These are phyloP conservation scores for Euschistus heros DNA, from an alignment of 1,140 invertebrate genomes.

Conservation along the genomic window DNA sequence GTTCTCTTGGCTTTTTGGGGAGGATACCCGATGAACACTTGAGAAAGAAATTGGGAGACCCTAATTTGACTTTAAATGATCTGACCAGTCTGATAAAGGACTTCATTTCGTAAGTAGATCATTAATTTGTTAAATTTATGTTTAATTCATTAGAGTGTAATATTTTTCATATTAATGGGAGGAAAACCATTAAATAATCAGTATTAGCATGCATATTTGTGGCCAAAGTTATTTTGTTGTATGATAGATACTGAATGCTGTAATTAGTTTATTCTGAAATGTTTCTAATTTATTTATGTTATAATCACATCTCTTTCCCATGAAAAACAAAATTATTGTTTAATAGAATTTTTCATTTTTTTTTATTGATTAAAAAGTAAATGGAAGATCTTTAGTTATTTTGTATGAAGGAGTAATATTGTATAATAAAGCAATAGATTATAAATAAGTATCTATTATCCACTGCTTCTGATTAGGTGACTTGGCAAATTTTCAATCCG, in stretches of 20 bases:
- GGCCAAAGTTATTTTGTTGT: not conserved
- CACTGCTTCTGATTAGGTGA: too few species aligned
- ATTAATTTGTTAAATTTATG: not conserved
- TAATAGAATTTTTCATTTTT: too few species aligned
- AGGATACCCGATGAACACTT: constrained; percentile 43
- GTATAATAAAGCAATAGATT: too few species aligned
- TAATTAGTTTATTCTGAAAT: not conserved
- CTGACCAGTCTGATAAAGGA: constrained; percentile 49
- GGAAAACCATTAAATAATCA: not conserved
- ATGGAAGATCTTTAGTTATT: too few species aligned
- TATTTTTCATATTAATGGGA: not conserved
- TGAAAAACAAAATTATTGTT: too few species aligned
- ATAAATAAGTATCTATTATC: too few species aligned
- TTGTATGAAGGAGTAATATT: too few species aligned
- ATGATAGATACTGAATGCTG: not conserved
- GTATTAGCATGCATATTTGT: not conserved
- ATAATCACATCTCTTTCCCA: too few species aligned
- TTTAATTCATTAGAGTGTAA: not conserved
- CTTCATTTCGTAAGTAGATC: constrained; percentile 47
- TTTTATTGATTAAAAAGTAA: too few species aligned
- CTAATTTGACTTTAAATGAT: constrained; percentile 43
- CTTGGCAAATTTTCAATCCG: too few species aligned
- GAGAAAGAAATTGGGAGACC: constrained; percentile 40
- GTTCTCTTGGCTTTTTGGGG: constrained; percentile 49
- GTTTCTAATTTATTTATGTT: not conserved